phyloP scores from a whole-genome alignment of 2,888 invertebrate species.

The Cantharis lateralis region DNA sequence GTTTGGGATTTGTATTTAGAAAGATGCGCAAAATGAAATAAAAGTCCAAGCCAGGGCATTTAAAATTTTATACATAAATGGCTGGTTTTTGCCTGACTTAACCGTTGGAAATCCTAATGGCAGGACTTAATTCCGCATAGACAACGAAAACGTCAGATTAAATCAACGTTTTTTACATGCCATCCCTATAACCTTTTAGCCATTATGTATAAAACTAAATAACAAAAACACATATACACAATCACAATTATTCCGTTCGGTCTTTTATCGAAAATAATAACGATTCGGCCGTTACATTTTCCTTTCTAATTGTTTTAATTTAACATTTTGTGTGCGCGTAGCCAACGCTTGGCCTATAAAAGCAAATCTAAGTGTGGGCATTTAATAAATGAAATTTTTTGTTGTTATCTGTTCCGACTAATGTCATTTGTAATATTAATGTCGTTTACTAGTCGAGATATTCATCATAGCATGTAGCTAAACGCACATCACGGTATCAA shows the following conservation, averaged over 20 bases:
- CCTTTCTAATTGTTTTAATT: not conserved
- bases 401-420: slow-evolving; percentile 1
- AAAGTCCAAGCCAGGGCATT: not conserved
- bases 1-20: no score
- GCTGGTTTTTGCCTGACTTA: slow-evolving; percentile 7
- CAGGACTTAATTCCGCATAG: slow-evolving; percentile 5
- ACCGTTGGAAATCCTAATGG: slow-evolving; percentile 9
- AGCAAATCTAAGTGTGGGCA: not conserved
- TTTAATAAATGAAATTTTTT: not conserved
- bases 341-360: not conserved
- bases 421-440: not conserved
- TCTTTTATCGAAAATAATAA: not conserved
- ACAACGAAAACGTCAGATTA: slow-evolving; percentile 15
- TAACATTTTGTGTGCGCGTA: not conserved
- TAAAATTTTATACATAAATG: not conserved
- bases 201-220: not conserved
- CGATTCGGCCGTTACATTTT: not conserved
- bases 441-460: not conserved
- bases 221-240: not conserved
- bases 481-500: not conserved
- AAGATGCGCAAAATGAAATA: not conserved
- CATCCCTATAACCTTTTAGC: not conserved
- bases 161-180: slow-evolving; percentile 13
- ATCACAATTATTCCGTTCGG: not conserved
- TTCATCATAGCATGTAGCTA: not conserved